Conservation (phyloP, 2,888 invertebrate genomes). For the Cephus sareptanus region DNA sequence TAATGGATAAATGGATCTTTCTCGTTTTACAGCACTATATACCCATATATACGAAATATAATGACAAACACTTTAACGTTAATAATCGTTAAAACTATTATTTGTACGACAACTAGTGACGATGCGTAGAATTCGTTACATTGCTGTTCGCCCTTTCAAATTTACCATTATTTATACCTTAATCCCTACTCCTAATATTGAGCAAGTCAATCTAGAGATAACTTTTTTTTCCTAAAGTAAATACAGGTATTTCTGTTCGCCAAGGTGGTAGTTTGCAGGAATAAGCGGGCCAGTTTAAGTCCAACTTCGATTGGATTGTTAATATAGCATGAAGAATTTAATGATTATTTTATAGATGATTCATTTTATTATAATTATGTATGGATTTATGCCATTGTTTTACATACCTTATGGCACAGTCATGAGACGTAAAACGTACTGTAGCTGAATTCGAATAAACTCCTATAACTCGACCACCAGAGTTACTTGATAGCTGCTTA, state of each 20-base stretch:
- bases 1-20: constrained; percentile 26
- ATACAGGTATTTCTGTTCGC: background rate
- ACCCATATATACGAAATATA: constrained; percentile 15
- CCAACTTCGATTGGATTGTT: background rate
- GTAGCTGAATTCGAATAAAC: constrained; percentile 75
- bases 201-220: constrained; percentile 10
- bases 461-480: constrained; percentile 80
- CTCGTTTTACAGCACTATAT: constrained; percentile 40
- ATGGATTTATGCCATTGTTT: background rate
- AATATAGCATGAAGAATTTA: background rate
- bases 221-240: background rate
- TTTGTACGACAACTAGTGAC: constrained; percentile 18
- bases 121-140: constrained; percentile 40
- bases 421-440: constrained; percentile 77
- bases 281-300: background rate
- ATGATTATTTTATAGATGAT: background rate
- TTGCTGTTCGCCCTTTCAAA: constrained; percentile 38
- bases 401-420: constrained; percentile 77
- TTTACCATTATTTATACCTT: constrained; percentile 47
- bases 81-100: background rate
- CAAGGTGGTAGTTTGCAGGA: background rate
- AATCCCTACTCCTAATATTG: constrained; percentile 37
- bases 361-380: background rate
- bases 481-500: constrained; percentile 80
- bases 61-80: background rate